phyloP scores from a whole-genome alignment of 2,797 vertebrate species.

The Chaenodraco wilsoni region DNA sequence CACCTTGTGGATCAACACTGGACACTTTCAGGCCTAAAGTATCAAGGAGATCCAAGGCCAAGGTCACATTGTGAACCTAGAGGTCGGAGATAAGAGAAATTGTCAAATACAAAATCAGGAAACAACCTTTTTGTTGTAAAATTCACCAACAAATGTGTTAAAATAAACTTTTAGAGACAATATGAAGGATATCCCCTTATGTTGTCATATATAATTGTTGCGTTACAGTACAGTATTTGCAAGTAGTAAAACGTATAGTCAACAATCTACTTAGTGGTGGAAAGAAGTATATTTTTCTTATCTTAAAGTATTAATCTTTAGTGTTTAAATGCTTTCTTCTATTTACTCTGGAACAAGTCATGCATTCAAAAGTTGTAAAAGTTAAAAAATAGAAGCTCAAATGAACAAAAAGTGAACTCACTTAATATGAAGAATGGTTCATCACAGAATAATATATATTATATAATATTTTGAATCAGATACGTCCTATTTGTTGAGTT shows the following conservation, averaged over 20 bases:
- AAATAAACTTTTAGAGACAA: not conserved
- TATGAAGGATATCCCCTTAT: not conserved
- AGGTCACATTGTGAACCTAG: slow-evolving; percentile 91
- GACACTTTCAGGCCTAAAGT: slow-evolving; percentile 80
- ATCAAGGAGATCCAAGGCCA: slow-evolving; percentile 89
- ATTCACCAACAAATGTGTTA: too few species aligned
- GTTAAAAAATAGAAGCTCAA: not conserved
- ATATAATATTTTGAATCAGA: not conserved
- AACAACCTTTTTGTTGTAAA: too few species aligned
- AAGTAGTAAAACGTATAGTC: not conserved
- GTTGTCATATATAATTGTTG: not conserved
- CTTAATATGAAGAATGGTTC: not conserved
- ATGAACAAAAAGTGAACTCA: not conserved
- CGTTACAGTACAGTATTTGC: slow-evolving; percentile 1
- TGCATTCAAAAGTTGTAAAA: not conserved
- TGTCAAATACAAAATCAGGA: too few species aligned
- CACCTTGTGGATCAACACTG: slow-evolving; percentile 88
- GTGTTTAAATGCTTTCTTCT: not conserved
- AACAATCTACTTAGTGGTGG: not conserved
- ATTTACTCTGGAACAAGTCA: not conserved
- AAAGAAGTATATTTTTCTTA: not conserved
- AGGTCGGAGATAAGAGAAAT: slow-evolving; percentile 22
- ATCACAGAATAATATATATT: slow-evolving; percentile 1
- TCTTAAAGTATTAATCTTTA: not conserved
- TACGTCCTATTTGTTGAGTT: not conserved